Evolutionary conservation across 2,113 vertebrate genomes (phyloP), one percentile per base, ranked within the genome.

Genomic region (Hippoglossus stenolepis): DNA sequence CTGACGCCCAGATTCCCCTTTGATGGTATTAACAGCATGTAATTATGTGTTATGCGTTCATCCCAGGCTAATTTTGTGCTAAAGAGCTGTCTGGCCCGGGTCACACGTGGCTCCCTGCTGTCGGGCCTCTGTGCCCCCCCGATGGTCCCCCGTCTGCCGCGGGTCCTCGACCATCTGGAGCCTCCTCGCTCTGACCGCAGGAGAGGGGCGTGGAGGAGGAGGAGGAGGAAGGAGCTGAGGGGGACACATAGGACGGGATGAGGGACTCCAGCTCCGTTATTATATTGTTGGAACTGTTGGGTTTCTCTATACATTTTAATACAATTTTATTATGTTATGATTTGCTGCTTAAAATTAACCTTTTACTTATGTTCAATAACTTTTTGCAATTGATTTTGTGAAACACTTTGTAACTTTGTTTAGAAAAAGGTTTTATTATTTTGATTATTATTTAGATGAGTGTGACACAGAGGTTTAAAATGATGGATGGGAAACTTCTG

Each of bases 101-200:
- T 75, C 73, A 38, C 23, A 4, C 57, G 54, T 53, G 64, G 26
- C 40, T 4, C 74, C 88, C 86, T n/a, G 66, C 77, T 82, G 90
- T 70, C 63, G 24, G 79, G 77, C 59, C 79, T 78, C 56, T 77
- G 78, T 66, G 57, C 54, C 86, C 75, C 75, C 87, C 80, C 8
- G 12, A 53, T 67, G 75, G 65, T 70, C 0, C 35, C 67, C 83
- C 84, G 76, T 82, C 86, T 91, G 87, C 78, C 81, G 84, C 75
- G 51, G 82, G 75, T 75, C 4, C 73, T 54, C 3, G 15, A 78
- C 90, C 87, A 90, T 92, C 87, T 88, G 92, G 77, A 82, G 77
- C 68, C 65, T 60, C 77, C 4, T 18, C 75, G 65, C 35, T 77
- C 56, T 12, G 43, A 31, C 31, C 31, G 1, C 31, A 31, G 31